Conservation (phyloP, 2,797 vertebrate genomes). For the Atherinosoma microstoma region DNA sequence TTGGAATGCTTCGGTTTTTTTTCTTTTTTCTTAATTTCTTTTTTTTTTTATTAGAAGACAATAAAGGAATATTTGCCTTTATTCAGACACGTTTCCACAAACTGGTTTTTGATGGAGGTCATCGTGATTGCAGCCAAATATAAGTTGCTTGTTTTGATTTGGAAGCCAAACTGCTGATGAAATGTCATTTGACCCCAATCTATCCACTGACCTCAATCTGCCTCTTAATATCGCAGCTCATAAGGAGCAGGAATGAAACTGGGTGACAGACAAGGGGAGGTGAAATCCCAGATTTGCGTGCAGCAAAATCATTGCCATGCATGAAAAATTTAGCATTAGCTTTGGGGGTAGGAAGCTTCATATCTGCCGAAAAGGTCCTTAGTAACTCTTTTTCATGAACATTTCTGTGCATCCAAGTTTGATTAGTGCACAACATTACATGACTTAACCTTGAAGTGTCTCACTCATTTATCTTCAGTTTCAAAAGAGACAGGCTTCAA, state of each 20-base stretch:
- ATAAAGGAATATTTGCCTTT: not conserved
- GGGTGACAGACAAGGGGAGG: not conserved
- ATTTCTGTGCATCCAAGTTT: not conserved
- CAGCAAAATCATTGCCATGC: constrained; percentile 1
- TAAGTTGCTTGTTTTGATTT: constrained; percentile 15
- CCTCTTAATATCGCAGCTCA: constrained; percentile 60
- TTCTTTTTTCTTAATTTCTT: not conserved
- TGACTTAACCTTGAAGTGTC: not conserved
- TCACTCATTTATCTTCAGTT: not conserved
- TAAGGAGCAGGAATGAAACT: constrained; percentile 11
- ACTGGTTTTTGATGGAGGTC: constrained; percentile 12
- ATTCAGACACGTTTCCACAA: constrained; percentile 2
- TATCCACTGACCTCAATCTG: constrained; percentile 72
- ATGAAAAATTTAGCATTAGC: not conserved
- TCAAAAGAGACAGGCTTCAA: not conserved
- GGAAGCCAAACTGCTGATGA: constrained; percentile 56
- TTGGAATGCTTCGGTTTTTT: constrained; percentile 20
- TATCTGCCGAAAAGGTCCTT: not conserved
- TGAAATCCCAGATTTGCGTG: constrained; percentile 37
- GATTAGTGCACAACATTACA: not conserved
- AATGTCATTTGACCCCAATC: constrained; percentile 69
- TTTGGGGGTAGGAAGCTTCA: constrained; percentile 4
- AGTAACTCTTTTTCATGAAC: not conserved
- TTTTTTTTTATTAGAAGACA: not conserved
- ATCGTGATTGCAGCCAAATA: constrained; percentile 1